phyloP scores from a whole-genome alignment of 2,113 vertebrate genomes.

The Spilogale gracilis region DNA sequence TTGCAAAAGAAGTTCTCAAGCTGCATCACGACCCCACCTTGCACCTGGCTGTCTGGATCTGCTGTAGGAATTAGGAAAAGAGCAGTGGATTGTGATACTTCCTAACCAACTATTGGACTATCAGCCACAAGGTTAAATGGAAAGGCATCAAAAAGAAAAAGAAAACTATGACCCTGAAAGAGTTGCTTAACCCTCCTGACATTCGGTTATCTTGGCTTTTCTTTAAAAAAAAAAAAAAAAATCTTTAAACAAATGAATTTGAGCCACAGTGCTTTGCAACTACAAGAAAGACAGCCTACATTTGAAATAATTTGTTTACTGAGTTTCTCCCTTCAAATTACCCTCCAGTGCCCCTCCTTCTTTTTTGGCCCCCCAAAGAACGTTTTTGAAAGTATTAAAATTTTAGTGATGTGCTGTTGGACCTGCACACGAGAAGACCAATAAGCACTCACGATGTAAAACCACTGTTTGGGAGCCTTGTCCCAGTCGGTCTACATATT shows the following conservation, averaged over 20 bases:
- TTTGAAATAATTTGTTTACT: not conserved
- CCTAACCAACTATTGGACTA: not conserved
- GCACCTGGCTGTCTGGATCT: not conserved
- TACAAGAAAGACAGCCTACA: not conserved
- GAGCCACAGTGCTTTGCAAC: not conserved
- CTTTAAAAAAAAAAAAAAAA: not conserved
- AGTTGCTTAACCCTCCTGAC: not conserved
- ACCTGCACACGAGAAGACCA: not conserved
- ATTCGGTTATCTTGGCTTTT: not conserved
- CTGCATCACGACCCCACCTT: not conserved
- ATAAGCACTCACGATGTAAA: slow-evolving; percentile 9
- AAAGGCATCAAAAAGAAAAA: not conserved
- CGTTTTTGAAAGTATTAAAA: not conserved
- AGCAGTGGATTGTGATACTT: not conserved
- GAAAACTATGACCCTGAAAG: not conserved
- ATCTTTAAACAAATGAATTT: not conserved
- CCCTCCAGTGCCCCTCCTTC: not conserved
- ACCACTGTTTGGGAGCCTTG: not conserved
- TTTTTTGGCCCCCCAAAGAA: not conserved
- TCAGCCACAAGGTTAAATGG: not conserved
- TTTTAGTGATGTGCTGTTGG: not conserved
- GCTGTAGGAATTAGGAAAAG: not conserved
- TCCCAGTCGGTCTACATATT: not conserved
- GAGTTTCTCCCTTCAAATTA: slow-evolving; percentile 7
- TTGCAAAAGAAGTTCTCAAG: not conserved